These are phyloP conservation scores for Polyommatus icarus DNA, from an alignment of 2,888 invertebrate species.

Conservation along the genomic window DNA sequence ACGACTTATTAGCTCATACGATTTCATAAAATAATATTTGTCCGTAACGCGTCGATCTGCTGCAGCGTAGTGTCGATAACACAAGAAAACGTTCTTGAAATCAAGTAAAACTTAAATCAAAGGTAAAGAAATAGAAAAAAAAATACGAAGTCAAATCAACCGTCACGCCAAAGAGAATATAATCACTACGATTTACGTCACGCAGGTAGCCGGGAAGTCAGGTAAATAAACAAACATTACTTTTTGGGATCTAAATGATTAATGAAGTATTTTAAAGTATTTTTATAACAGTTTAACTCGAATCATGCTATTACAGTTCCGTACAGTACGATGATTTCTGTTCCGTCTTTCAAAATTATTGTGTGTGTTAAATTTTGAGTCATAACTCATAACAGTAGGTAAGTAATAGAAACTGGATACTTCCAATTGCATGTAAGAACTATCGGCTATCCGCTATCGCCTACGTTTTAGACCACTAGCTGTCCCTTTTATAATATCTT, in stretches of 20 bases:
- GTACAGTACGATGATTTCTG: background rate
- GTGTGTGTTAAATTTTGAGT: conserved; percentile 4
- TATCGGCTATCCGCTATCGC: background rate
- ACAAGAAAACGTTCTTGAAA: too few species aligned
- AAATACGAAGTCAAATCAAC: background rate
- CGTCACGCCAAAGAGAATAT: too few species aligned
- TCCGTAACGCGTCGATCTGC: too few species aligned
- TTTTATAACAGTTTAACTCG: background rate
- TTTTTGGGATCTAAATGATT: background rate
- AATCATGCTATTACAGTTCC: background rate
- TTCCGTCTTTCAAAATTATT: background rate
- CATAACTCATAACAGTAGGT: background rate
- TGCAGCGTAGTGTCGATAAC: too few species aligned
- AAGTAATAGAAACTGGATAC: background rate
- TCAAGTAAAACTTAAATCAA: background rate
- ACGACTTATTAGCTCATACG: too few species aligned
- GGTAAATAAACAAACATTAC: conserved; percentile 6
- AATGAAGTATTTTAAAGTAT: background rate
- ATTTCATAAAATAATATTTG: too few species aligned
- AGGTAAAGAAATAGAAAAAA: background rate
- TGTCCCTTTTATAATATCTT: too few species aligned
- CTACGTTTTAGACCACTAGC: too few species aligned
- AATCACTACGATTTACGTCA: too few species aligned
- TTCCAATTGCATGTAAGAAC: background rate
- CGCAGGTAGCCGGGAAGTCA: background rate